Conservation (phyloP, 2,113 vertebrate species). For the Gobiocypris rarus region DNA sequence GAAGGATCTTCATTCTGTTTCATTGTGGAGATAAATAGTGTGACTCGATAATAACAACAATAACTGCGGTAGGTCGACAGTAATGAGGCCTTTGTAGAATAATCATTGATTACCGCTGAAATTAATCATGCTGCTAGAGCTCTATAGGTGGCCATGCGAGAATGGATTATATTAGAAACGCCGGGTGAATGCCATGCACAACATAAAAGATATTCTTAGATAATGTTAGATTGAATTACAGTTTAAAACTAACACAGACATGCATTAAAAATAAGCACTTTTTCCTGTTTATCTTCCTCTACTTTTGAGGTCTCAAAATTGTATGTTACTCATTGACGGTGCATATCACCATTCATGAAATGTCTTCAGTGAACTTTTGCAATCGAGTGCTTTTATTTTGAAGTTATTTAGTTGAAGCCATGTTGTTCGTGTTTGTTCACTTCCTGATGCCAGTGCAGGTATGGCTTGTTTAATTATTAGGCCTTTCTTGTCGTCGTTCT, state of each 20-base stretch:
- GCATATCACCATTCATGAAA: not conserved
- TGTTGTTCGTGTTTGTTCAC: not conserved
- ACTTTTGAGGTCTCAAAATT: not conserved
- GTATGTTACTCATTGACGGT: not conserved
- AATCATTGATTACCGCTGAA: constrained; percentile 33
- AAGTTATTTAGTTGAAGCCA: not conserved
- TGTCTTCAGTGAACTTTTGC: not conserved
- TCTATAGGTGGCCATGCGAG: not conserved
- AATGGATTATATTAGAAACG: not conserved
- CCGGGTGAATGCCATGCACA: not conserved
- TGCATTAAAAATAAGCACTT: not conserved
- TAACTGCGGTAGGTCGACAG: constrained; percentile 41
- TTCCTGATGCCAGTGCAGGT: not conserved
- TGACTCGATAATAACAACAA: constrained; percentile 34
- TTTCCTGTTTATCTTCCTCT: not conserved
- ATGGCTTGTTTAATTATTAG: constrained; percentile 1
- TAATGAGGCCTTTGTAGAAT: constrained; percentile 41
- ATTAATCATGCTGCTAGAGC: constrained; percentile 28
- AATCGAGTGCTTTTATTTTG: not conserved
- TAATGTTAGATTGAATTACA: not conserved
- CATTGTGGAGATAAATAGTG: constrained; percentile 32
- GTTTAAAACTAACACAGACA: not conserved
- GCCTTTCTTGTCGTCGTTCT: not conserved
- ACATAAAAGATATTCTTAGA: not conserved
- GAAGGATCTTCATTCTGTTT: constrained; percentile 29